phyloP scores from a whole-genome alignment of 2,888 invertebrate genomes.

The Nomada lathburiana region DNA sequence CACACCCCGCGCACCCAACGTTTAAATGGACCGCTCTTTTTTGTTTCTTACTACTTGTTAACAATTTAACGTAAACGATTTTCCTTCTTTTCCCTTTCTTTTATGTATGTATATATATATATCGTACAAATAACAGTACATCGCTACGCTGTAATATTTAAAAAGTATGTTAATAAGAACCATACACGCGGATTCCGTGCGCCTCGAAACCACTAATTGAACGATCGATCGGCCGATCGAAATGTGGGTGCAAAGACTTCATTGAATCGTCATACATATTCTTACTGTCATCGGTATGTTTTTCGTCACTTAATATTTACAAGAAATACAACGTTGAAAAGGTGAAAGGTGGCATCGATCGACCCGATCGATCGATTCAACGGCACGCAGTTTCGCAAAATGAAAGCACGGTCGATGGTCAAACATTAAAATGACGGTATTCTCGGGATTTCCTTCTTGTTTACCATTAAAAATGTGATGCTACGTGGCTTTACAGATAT shows the following conservation, averaged over 20 bases:
- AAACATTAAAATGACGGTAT: conserved; percentile 55
- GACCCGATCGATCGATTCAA: background rate
- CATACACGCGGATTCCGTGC: conserved; percentile 61
- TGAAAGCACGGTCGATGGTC: conserved; percentile 66
- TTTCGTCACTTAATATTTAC: conserved; percentile 44
- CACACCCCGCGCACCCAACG: conserved; percentile 20
- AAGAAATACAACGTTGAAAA: conserved; percentile 7
- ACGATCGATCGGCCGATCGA: conserved; percentile 26
- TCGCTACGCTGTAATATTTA: conserved; percentile 72
- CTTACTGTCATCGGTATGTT: background rate
- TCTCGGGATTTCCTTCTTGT: conserved; percentile 1
- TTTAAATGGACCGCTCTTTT: conserved; percentile 9
- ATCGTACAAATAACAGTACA: conserved; percentile 77
- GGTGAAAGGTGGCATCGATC: background rate
- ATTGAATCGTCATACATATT: background rate
- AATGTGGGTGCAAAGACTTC: background rate
- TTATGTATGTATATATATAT: conserved; percentile 51
- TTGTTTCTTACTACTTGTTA: conserved; percentile 18
- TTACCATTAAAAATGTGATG: conserved; percentile 69
- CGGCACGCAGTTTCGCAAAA: conserved; percentile 28
- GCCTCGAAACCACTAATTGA: conserved; percentile 60
- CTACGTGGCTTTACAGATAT: conserved; percentile 80
- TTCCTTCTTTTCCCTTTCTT: background rate
- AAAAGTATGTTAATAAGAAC: conserved; percentile 68
- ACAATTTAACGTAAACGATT: conserved; percentile 72